A percentile compares a stretch with the other conserved stretches of the same genome.
Evolutionary conservation across 2,113 vertebrate genomes (phyloP).

Genomic region (Sander vitreus): DNA sequence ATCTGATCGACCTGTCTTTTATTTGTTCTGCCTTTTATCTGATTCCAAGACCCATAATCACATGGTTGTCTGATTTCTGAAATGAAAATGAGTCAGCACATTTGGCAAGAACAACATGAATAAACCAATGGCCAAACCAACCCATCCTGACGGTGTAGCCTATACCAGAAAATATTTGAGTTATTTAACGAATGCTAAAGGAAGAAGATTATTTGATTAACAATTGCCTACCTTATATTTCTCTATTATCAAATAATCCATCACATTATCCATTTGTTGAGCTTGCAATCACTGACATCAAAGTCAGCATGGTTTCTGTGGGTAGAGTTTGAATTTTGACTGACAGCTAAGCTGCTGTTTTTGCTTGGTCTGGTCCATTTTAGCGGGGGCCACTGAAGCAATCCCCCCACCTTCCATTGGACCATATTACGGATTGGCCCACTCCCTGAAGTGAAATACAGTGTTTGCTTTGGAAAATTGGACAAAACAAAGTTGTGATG

Average conservation of each 20-base stretch:
- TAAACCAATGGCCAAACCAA: not conserved
- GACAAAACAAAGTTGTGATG: not conserved
- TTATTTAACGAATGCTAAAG: not conserved
- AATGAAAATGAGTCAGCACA: not conserved
- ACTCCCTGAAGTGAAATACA: not conserved
- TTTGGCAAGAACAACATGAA: not conserved
- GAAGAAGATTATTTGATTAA: not conserved
- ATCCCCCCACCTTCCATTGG: not conserved
- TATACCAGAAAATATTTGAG: not conserved
- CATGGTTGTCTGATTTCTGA: not conserved
- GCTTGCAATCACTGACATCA: not conserved
- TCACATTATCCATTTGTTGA: constrained; percentile 57
- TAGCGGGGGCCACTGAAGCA: not conserved
- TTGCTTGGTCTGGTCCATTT: constrained; percentile 49
- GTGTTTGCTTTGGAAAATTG: not conserved
- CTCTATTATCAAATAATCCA: constrained; percentile 60
- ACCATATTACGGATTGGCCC: not conserved
- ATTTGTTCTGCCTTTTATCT: constrained; percentile 43
- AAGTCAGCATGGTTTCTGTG: constrained; percentile 41
- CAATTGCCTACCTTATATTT: constrained; percentile 61
- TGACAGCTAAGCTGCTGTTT: constrained; percentile 40
- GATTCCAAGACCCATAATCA: constrained; percentile 38
- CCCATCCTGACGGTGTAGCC: not conserved
- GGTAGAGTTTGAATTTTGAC: constrained; percentile 12
- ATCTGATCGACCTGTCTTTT: constrained; percentile 29